phyloP scores from a whole-genome alignment of 2,797 vertebrate genomes.

The Astyanax mexicanus region DNA sequence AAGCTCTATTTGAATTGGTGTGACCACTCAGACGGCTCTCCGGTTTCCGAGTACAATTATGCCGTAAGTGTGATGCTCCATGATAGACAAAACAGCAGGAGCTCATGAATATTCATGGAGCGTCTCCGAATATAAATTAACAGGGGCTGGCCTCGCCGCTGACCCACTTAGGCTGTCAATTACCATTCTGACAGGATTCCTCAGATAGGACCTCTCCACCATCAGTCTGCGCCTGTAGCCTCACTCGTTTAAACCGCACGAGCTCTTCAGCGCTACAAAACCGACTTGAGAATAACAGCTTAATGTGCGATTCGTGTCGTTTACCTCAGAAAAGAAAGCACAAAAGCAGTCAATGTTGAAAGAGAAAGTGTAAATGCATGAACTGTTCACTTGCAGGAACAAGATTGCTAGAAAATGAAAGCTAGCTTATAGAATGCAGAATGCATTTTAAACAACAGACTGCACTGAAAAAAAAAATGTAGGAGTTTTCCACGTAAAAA shows the following conservation, averaged over 20 bases:
- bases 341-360: background rate
- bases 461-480: too few relatives aligned
- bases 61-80: constrained; percentile 88
- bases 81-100: constrained; percentile 98
- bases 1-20: constrained; percentile 68
- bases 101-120: constrained; percentile 95
- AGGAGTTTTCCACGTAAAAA: too few relatives aligned
- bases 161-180: constrained; percentile 97
- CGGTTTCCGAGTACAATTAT: constrained; percentile 86
- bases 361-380: background rate
- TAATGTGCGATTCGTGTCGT: constrained; percentile 13
- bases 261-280: constrained; percentile 79
- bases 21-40: constrained; percentile 80
- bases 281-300: constrained; percentile 35
- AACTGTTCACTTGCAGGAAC: background rate
- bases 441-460: too few relatives aligned
- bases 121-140: constrained; percentile 97
- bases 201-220: constrained; percentile 83
- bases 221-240: constrained; percentile 69
- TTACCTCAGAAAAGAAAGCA: background rate
- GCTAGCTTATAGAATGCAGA: background rate
- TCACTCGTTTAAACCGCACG: constrained; percentile 82
- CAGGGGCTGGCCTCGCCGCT: constrained; percentile 89
- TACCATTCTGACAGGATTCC: constrained; percentile 87
- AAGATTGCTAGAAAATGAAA: background rate